These are phyloP conservation scores for Caracal caracal DNA, from an alignment of 2,113 vertebrate species.

Conservation along the genomic window DNA sequence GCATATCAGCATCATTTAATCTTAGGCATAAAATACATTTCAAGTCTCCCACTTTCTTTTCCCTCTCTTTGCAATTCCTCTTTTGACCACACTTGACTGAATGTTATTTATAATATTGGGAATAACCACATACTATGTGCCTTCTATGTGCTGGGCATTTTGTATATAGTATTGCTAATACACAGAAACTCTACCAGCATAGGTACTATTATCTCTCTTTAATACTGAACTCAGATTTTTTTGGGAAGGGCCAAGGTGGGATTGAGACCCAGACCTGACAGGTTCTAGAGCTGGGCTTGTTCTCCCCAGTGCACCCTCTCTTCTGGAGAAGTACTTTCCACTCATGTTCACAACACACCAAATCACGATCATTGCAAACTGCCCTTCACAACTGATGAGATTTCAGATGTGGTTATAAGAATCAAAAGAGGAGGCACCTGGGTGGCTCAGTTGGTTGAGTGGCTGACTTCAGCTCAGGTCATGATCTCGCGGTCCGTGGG, in stretches of 20 bases:
- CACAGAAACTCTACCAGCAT: neutral
- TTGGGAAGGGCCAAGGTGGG: neutral
- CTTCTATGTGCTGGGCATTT: neutral
- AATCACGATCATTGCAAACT: neutral
- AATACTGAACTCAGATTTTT: neutral
- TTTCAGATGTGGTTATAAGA: slow-evolving; percentile 4
- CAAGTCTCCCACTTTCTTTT: neutral
- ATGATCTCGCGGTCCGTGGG: no score
- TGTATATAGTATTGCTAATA: neutral
- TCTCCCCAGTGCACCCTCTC: neutral
- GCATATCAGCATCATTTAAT: neutral
- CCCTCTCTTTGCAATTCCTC: neutral
- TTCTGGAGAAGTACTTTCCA: neutral
- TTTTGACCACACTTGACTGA: neutral
- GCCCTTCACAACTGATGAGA: neutral
- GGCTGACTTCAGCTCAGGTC: no score
- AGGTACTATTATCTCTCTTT: neutral
- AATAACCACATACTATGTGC: neutral
- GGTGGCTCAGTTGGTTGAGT: no score
- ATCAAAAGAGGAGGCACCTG: neutral
- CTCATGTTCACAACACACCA: neutral
- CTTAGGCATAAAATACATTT: neutral
- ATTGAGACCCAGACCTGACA: neutral
- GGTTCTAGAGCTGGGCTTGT: neutral
- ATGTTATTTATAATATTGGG: neutral